Percentiles rank a stretch among this genome's conserved stretches.
phyloP scores from a whole-genome alignment of 2,797 vertebrate genomes.

The Spheniscus humboldti region DNA sequence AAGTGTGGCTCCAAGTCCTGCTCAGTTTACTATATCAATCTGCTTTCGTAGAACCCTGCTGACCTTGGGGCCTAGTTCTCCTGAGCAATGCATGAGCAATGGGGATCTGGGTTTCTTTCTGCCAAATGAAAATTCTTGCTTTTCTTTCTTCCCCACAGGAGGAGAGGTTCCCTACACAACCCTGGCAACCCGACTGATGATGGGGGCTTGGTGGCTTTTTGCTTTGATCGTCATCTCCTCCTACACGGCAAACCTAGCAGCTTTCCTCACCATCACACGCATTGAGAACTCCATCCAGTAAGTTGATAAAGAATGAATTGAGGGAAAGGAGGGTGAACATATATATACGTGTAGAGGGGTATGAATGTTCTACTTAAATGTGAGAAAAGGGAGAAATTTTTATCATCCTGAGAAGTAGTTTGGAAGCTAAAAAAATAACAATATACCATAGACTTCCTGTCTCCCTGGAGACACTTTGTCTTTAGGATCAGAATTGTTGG shows the following conservation, averaged over 20 bases:
- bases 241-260: conserved; percentile 96
- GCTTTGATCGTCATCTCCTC: conserved; percentile 98
- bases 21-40: neutral
- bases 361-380: neutral
- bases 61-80: neutral
- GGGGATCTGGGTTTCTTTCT: neutral
- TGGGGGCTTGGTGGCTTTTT: conserved; percentile 99
- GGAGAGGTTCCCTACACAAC: conserved; percentile 97
- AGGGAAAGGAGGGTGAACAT: neutral
- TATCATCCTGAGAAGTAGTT: neutral
- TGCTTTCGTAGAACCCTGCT: neutral
- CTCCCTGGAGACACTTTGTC: neutral
- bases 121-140: neutral
- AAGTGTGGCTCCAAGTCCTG: neutral
- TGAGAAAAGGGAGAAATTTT: neutral
- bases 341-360: neutral
- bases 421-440: neutral
- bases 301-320: conserved; percentile 68
- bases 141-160: conserved; percentile 76
- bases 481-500: neutral
- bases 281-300: conserved; percentile 99
- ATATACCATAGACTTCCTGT: neutral
- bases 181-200: conserved; percentile 98
- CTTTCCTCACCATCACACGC: conserved; percentile 96
- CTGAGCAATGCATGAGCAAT: neutral